These are phyloP conservation scores for Pan troglodytes DNA, from an alignment of 2,113 vertebrate species.

Conservation along the genomic window NHGRI_mPanTro3-v2.1_pri NC_072418.2:3581501-3582000, in stretches of 20 bases:
- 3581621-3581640: constrained; percentile 62
- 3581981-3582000: neutral
- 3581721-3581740: constrained; percentile 56
- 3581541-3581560: constrained; percentile 7
- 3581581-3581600: constrained; percentile 53
- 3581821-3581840: constrained; percentile 86
- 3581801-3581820: constrained; percentile 86
- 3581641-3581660: constrained; percentile 67
- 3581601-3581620: constrained; percentile 60
- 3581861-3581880: constrained; percentile 88
- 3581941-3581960: neutral
- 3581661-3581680: constrained; percentile 51
- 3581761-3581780: constrained; percentile 68
- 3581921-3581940: constrained; percentile 82
- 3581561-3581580: constrained; percentile 22
- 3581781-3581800: constrained; percentile 85
- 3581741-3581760: constrained; percentile 59
- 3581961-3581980: too few species aligned
- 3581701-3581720: constrained; percentile 49
- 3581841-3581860: constrained; percentile 88
- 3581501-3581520: constrained; percentile 12
- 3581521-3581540: neutral
- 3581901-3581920: constrained; percentile 96
- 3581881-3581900: constrained; percentile 93
- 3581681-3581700: constrained; percentile 31